Evolutionary conservation across 2,113 vertebrate species (phyloP).

Genomic region (Coptodon bakossiorum): DNA sequence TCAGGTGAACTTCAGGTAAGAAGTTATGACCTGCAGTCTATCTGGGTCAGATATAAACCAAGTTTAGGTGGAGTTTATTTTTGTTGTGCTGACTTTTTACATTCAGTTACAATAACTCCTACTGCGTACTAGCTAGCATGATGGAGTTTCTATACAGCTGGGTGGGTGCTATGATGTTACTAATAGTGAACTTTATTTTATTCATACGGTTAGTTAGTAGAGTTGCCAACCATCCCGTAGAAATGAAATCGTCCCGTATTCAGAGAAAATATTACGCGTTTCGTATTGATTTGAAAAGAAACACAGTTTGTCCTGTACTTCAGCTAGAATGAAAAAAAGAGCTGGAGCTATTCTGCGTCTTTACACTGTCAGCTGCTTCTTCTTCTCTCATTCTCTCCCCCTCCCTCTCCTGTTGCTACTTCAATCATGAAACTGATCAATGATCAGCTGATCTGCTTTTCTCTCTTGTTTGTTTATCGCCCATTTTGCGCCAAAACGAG

Average conservation of each 20-base stretch:
- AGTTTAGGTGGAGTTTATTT: fast-evolving
- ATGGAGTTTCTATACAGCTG: background rate
- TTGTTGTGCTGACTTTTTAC: background rate
- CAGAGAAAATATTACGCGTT: fast-evolving
- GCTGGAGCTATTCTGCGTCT: too few species aligned
- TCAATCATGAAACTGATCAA: too few species aligned
- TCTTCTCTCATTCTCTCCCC: too few species aligned
- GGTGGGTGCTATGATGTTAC: background rate
- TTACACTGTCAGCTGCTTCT: too few species aligned
- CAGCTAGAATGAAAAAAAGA: fast-evolving
- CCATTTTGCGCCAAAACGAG: fast-evolving
- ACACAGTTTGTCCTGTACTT: fast-evolving
- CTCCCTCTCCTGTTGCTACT: too few species aligned
- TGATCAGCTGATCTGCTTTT: too few species aligned
- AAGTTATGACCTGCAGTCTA: background rate
- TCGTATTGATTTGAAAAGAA: fast-evolving
- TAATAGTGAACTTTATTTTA: background rate
- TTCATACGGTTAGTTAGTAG: background rate
- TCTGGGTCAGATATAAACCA: background rate
- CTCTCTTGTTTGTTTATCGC: too few species aligned
- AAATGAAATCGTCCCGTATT: fast-evolving
- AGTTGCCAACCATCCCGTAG: too few species aligned
- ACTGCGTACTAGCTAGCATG: background rate
- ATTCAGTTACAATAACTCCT: fast-evolving
- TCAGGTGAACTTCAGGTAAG: background rate